A percentile compares a stretch with the other conserved stretches of the same genome.
Evolutionary conservation across 1,140 invertebrate species (phyloP).

Genomic region (Cotesia glomerata): DNA sequence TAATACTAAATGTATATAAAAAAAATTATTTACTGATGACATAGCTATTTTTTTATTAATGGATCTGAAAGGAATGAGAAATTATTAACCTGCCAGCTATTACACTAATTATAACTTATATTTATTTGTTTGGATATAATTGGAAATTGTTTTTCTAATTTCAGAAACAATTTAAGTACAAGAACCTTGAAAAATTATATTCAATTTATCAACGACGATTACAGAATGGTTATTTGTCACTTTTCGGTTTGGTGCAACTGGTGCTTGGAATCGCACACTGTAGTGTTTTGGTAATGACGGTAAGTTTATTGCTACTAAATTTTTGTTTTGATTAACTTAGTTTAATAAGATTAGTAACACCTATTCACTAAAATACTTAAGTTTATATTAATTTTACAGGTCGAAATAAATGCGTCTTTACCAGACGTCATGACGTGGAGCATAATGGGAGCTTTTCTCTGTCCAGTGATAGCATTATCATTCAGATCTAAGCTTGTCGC

Average conservation of each 20-base stretch:
- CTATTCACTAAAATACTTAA: no score
- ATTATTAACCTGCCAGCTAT: no score
- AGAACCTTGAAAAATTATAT: conserved; percentile 76
- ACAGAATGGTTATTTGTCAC: conserved; percentile 77
- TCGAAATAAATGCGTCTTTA: conserved; percentile 51
- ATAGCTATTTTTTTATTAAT: conserved; percentile 12
- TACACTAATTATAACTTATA: no score
- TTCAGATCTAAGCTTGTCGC: conserved; percentile 61
- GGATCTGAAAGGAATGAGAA: no score
- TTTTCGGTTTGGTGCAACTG: conserved; percentile 75
- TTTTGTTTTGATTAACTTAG: not conserved
- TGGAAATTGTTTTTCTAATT: conserved; percentile 28
- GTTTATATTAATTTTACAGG: conserved; percentile 39
- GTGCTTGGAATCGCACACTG: conserved; percentile 70
- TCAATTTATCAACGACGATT: conserved; percentile 76
- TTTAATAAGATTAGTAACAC: not conserved
- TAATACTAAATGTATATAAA: not conserved
- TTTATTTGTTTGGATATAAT: no score
- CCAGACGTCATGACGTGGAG: conserved; percentile 54
- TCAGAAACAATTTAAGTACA: conserved; percentile 76
- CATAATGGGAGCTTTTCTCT: conserved; percentile 55
- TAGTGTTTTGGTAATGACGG: conserved; percentile 65
- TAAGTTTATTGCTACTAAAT: conserved; percentile 48
- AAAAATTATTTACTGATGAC: not conserved
- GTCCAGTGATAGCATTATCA: conserved; percentile 62